Base-by-base conservation (phyloP, 2,797 vertebrate genomes). In the Danio kyathit region DNA sequence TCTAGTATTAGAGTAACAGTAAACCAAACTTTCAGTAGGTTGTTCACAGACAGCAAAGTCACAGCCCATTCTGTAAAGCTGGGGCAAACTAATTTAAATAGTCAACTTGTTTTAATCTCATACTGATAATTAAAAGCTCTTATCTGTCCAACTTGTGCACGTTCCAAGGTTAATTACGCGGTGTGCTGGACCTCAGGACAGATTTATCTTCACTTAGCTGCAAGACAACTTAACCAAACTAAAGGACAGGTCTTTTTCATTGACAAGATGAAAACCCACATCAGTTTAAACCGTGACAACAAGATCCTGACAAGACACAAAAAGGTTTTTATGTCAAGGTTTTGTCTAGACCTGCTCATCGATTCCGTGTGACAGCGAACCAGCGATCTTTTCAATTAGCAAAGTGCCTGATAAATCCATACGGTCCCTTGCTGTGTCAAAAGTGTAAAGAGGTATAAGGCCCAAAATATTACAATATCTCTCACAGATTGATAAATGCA, bases 131-230 rank as follows among this genome's bases (percentile, higher is more conserved):
- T 83, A 83, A 83, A 69, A 54, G 14, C 52, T 80, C 87, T 84
- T 79, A 85, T 80, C 69, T 57, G 14, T 63, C 19, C 41, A 21
- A 71, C 72, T 67, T 59, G 49, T 59, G 5, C 11, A 84, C 78
- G 77, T 82, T 79, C 12, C 76, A 85, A 87, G 83, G 87, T 90
- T 91, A 90, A 92, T 91, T 89, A 88, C 74, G 57, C 38, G 82
- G 61, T 79, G 41, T 59, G 60, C 64, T 73, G 73, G 79, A 82
- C 61, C 83, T 71, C 70, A 86, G 79, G 77, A 73, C 70, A 86
- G 67, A 82, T 85, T 76, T 80, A 57, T 52, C 10, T 17, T 82
- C 14, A 59, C 56, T 21, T 16, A 69, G 40, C 46, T 51, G 65
- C 40, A 59, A 43, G 19, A 16, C 66, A 57, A 67, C 11, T 66